Evolutionary conservation across 2,797 vertebrate species (phyloP).

Genomic region (Enteromius anoplus): DNA sequence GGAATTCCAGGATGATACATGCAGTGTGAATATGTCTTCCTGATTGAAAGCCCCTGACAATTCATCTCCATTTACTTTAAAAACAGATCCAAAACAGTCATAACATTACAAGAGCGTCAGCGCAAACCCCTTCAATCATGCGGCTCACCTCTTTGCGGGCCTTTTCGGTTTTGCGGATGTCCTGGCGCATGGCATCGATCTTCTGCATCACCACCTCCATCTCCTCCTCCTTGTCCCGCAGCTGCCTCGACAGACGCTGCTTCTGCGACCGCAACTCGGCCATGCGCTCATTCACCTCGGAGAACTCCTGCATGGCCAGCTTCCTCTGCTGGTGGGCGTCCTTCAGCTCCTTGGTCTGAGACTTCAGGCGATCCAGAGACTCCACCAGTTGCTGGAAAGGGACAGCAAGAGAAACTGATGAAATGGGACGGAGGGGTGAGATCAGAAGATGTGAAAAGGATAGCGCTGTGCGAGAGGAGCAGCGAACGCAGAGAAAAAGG

Average conservation of each 20-base stretch:
- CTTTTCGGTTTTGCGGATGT: conserved; percentile 89
- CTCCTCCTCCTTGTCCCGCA: conserved; percentile 94
- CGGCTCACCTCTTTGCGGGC: conserved; percentile 85
- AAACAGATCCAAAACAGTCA: not conserved
- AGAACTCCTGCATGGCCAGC: conserved; percentile 91
- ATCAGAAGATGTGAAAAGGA: not conserved
- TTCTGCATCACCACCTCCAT: conserved; percentile 87
- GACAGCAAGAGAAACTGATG: not conserved
- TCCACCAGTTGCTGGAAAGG: conserved; percentile 88
- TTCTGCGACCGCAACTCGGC: conserved; percentile 89
- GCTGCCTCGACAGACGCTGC: conserved; percentile 89
- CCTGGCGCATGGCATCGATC: conserved; percentile 87
- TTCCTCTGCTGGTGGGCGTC: conserved; percentile 93
- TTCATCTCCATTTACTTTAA: conserved; percentile 13
- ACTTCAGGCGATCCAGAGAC: conserved; percentile 87
- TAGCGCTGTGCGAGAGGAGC: not conserved
- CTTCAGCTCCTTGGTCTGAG: conserved; percentile 91
- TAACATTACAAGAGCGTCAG: conserved; percentile 5
- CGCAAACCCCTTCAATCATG: conserved; percentile 5
- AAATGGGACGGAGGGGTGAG: not conserved
- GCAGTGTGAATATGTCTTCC: not conserved
- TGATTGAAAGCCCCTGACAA: conserved; percentile 2
- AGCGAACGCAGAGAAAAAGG: conserved; percentile 29
- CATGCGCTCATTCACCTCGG: conserved; percentile 89
- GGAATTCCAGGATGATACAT: conserved; percentile 6